A percentile compares a stretch with the other conserved stretches of the same genome.
Evolutionary conservation across 2,797 vertebrate genomes (phyloP).

Genomic region (Tragopan temminckii): DNA sequence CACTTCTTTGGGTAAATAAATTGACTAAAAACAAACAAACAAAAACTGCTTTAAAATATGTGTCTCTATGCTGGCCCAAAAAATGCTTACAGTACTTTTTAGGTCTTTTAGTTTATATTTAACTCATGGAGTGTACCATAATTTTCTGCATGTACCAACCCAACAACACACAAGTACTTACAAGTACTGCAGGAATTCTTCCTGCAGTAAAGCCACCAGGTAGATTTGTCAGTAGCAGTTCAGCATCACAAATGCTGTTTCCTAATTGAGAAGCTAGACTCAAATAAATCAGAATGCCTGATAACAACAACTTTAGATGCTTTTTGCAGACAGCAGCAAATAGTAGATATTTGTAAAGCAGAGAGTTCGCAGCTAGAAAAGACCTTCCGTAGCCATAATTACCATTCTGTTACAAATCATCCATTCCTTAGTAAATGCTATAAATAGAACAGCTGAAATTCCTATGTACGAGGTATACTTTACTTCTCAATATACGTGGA

Average conservation of each 20-base stretch:
- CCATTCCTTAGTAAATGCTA: not conserved
- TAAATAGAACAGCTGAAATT: slow-evolving; percentile 58
- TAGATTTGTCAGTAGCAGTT: not conserved
- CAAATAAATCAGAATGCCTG: not conserved
- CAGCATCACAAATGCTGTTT: not conserved
- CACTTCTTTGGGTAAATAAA: not conserved
- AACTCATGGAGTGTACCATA: not conserved
- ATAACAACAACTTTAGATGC: not conserved
- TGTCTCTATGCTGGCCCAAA: not conserved
- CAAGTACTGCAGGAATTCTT: not conserved
- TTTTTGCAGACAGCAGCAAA: not conserved
- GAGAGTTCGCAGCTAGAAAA: not conserved
- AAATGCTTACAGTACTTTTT: not conserved
- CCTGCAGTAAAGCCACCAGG: not conserved
- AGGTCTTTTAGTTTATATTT: not conserved
- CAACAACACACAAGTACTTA: not conserved
- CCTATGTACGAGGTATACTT: slow-evolving; percentile 11
- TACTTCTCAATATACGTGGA: not conserved
- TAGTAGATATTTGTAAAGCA: not conserved
- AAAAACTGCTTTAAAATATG: not conserved
- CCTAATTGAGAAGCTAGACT: not conserved
- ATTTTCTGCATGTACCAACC: not conserved
- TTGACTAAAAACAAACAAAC: not conserved
- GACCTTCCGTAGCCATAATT: slow-evolving; percentile 9
- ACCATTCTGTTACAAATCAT: not conserved